Evolutionary conservation across 2,888 invertebrate genomes (phyloP), one percentile per base, ranked within the genome.

Genomic region (Morpho achilles): DNA sequence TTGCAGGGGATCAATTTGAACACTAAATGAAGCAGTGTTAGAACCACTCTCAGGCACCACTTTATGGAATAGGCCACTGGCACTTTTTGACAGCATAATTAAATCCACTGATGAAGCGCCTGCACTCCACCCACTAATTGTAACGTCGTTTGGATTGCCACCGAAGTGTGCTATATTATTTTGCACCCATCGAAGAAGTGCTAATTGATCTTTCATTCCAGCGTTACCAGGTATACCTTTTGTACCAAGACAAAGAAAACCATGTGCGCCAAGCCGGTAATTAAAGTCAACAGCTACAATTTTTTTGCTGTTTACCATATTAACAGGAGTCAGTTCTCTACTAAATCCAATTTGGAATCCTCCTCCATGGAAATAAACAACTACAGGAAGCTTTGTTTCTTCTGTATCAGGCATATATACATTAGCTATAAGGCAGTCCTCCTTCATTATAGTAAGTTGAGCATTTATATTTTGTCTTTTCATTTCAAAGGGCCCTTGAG

Each of bases 291-390:
- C 77, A 7, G 65, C 62, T 49, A 84, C 72, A 0, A 83, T 55
- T 65, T 79, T 62, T 39, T 75, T 70, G 0, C 61, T 65, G 2
- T 70, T 66, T 7, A 83, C 63, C 50, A 76, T 74, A 10, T 67
- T 69, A 9, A 69, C 66, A 0, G 70, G 7, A 42, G 50, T 53
- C 3, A 7, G 10, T 5, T 42, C 56, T 56, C 77, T 68, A 2
- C 84, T 82, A 40, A 63, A 69, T 7, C 86, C 87, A 2, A 69
- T 58, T 68, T 82, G 76, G 57, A 77, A 89, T 6, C 76, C 84
- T 3, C 91, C 90, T n/a, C 89, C 89, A 55, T 90, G 91, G 1
- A 90, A 69, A 50, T 75, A 69, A 8, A 89, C 81, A 48, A 87
- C 61, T 1, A 90, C 90, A 3, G 90, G 80, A 10, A 74, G 58